A percentile compares a stretch with the other conserved stretches of the same genome.
Conservation (phyloP, 2,888 invertebrate species). For the Stictocephala bisonia region DNA sequence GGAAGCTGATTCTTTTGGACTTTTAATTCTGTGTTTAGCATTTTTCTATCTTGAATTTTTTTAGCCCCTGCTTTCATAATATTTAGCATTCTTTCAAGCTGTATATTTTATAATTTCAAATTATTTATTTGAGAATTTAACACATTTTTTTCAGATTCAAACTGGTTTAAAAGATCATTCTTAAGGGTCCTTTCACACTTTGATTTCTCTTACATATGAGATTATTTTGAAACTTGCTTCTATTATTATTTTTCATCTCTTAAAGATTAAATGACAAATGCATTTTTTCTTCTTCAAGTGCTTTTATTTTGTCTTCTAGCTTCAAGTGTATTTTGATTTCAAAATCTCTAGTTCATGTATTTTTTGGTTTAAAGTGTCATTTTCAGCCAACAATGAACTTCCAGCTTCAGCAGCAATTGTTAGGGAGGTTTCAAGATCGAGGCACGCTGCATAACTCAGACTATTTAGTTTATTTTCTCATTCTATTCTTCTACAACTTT, state of each 20-base stretch:
- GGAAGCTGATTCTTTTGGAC: too few relatives aligned
- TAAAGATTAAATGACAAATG: not conserved
- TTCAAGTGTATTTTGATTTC: not conserved
- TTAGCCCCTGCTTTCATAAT: too few relatives aligned
- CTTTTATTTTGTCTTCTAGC: not conserved
- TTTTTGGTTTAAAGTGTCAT: not conserved
- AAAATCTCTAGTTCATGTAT: not conserved
- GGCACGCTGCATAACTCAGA: not conserved
- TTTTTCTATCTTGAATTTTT: too few relatives aligned
- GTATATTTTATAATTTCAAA: too few relatives aligned
- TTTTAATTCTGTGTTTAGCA: too few relatives aligned
- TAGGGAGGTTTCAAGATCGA: slow-evolving; percentile 1
- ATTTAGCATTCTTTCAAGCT: too few relatives aligned
- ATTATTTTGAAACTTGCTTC: not conserved
- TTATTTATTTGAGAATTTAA: not conserved
- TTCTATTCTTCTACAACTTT: not conserved
- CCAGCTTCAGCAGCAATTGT: not conserved
- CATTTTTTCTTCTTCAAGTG: not conserved
- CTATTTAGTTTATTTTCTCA: not conserved
- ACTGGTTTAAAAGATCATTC: not conserved
- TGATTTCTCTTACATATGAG: not conserved
- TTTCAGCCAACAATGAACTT: not conserved
- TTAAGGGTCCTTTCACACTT: not conserved
- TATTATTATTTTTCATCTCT: not conserved
- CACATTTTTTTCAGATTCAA: not conserved